Percentiles rank a stretch among this genome's conserved stretches.
Evolutionary conservation across 1,140 invertebrate genomes (phyloP).

Genomic region (Meloidogyne exigua): DNA sequence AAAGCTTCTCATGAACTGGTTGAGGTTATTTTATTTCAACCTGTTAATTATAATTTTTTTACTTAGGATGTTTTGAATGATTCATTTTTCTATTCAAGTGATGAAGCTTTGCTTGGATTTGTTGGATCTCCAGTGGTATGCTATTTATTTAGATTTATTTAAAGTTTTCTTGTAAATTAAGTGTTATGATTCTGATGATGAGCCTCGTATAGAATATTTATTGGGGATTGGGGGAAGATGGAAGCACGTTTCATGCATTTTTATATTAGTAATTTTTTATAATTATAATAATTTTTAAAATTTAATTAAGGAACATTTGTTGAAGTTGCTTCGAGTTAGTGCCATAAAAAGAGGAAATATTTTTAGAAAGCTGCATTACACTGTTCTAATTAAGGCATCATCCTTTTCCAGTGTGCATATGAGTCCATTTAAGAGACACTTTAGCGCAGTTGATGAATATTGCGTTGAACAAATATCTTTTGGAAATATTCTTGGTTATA

Average conservation of each 20-base stretch:
- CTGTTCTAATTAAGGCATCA: neutral
- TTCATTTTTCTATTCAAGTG: neutral
- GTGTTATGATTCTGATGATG: neutral
- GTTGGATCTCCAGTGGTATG: neutral
- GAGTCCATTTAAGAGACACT: constrained; percentile 17
- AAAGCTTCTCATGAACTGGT: constrained; percentile 13
- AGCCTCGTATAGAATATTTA: neutral
- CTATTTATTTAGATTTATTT: neutral
- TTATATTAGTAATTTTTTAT: neutral
- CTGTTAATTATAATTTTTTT: neutral
- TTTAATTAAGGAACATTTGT: constrained; percentile 14
- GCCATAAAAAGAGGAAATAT: neutral
- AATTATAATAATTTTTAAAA: neutral
- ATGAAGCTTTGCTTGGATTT: neutral
- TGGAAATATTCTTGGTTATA: constrained; percentile 13
- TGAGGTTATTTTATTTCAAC: neutral
- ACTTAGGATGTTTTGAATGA: constrained; percentile 7
- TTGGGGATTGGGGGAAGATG: constrained; percentile 7
- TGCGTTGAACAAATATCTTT: constrained; percentile 5
- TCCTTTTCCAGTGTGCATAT: neutral
- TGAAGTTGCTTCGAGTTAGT: neutral
- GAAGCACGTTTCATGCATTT: neutral
- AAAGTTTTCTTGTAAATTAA: neutral
- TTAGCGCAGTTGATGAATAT: constrained; percentile 15
- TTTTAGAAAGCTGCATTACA: neutral